phyloP scores from a whole-genome alignment of 1,140 invertebrate genomes.

The Holcopasites calliopsidis region DNA sequence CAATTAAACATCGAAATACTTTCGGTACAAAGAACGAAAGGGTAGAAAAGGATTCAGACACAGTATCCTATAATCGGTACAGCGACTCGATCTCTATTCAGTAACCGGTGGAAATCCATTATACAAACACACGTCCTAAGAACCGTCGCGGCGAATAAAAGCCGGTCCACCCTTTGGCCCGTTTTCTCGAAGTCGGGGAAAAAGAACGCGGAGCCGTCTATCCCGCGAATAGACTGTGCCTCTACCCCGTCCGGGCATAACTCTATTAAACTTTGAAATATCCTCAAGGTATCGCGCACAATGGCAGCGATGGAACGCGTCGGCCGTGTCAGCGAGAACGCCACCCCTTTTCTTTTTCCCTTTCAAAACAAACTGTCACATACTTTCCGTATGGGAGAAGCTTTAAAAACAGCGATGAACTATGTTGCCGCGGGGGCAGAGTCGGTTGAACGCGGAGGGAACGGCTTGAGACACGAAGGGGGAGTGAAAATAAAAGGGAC shows the following conservation, averaged over 20 bases:
- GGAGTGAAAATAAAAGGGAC: constrained; percentile 34
- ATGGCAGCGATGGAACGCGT: constrained; percentile 48
- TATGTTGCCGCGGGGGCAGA: constrained; percentile 48
- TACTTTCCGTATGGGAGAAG: constrained; percentile 55
- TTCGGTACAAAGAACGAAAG: neutral
- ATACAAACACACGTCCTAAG: constrained; percentile 17
- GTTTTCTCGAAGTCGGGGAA: neutral
- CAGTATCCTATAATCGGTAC: constrained; percentile 1
- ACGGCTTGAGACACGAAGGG: too few species aligned
- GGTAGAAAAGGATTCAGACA: constrained; percentile 4
- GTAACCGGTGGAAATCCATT: constrained; percentile 22
- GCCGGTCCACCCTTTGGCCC: neutral
- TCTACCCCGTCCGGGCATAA: constrained; percentile 37
- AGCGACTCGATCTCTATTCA: neutral
- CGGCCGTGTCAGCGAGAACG: constrained; percentile 52
- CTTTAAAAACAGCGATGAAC: constrained; percentile 62
- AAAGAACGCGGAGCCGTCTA: constrained; percentile 12
- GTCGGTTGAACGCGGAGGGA: neutral
- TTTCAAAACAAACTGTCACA: constrained; percentile 55
- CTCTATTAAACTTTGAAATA: constrained; percentile 65
- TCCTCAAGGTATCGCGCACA: constrained; percentile 55
- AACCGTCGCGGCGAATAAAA: neutral
- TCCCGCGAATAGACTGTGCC: constrained; percentile 38
- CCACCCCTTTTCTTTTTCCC: constrained; percentile 18
- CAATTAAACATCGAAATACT: neutral